Evolutionary conservation across 2,888 invertebrate species (phyloP).

Genomic region (Schizotus pectinicornis): DNA sequence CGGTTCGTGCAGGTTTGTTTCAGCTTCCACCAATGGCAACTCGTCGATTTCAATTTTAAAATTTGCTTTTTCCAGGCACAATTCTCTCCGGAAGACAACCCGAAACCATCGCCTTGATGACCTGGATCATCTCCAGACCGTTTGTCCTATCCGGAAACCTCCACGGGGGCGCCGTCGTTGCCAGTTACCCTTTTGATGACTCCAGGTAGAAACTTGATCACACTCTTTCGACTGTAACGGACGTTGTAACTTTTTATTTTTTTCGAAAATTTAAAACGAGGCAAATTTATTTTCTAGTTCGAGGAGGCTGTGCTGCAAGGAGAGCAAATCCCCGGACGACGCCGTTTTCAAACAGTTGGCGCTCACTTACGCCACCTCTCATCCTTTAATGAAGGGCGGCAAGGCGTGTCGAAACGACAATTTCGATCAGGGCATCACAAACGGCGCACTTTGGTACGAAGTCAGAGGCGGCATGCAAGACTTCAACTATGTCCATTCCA

Average conservation of each 20-base stretch:
- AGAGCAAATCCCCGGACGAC: constrained; percentile 84
- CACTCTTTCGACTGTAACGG: too few relatives aligned
- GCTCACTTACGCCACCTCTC: constrained; percentile 73
- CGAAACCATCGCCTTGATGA: constrained; percentile 87
- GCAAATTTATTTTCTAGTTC: constrained; percentile 45
- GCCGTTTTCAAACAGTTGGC: constrained; percentile 80
- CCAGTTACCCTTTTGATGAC: constrained; percentile 96
- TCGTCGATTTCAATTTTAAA: not conserved
- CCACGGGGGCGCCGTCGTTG: constrained; percentile 96
- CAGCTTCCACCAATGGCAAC: not conserved
- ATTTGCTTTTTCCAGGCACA: constrained; percentile 51
- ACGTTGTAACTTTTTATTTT: too few relatives aligned
- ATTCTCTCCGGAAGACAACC: constrained; percentile 73
- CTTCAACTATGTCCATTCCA: constrained; percentile 94
- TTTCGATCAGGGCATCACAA: constrained; percentile 83
- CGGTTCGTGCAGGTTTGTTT: constrained; percentile 47
- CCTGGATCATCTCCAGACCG: constrained; percentile 85
- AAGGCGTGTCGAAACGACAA: constrained; percentile 74
- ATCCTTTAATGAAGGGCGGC: constrained; percentile 78
- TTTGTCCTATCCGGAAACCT: constrained; percentile 94
- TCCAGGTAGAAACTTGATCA: constrained; percentile 53
- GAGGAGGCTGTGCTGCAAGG: constrained; percentile 70
- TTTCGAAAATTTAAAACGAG: too few relatives aligned
- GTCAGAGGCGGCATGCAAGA: constrained; percentile 97
- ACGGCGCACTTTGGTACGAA: constrained; percentile 93